These are phyloP conservation scores for Catocala sponsa DNA, from an alignment of 2,888 invertebrate genomes.

Conservation along the genomic window DNA sequence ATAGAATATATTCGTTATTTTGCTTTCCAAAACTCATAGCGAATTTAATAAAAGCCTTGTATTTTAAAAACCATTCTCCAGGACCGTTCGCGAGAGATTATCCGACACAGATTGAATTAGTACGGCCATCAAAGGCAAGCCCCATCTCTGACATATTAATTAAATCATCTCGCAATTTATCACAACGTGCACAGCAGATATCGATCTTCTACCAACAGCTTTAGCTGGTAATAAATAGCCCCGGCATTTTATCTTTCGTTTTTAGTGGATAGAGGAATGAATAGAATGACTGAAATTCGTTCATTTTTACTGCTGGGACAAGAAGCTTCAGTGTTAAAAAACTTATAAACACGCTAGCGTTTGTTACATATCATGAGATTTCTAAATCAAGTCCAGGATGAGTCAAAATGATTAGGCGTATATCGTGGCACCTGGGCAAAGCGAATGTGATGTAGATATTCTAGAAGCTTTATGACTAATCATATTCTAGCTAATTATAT, in stretches of 20 bases:
- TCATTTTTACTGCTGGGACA: no score
- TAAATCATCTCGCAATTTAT: conserved; percentile 13
- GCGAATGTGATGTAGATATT: no score
- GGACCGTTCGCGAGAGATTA: not conserved
- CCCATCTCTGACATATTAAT: conserved; percentile 1
- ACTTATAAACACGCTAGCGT: no score
- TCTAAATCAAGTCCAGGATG: no score
- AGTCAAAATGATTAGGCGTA: no score
- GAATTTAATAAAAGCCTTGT: not conserved
- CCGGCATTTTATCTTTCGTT: not conserved
- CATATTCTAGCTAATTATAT: no score
- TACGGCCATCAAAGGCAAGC: conserved; percentile 4
- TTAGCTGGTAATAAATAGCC: conserved; percentile 6
- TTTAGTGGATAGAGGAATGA: not conserved
- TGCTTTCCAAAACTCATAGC: not conserved
- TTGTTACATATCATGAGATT: no score
- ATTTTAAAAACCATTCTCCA: not conserved
- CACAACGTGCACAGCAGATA: conserved; percentile 6
- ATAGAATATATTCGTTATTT: no score
- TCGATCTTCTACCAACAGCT: conserved; percentile 1
- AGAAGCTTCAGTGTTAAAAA: no score
- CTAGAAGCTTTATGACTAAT: no score
- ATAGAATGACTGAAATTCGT: no score
- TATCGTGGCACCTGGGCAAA: no score
- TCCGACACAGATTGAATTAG: conserved; percentile 7